A percentile compares a stretch with the other conserved stretches of the same genome.
Evolutionary conservation across 2,888 invertebrate genomes (phyloP).

Genomic region (Plagodis pulveraria): DNA sequence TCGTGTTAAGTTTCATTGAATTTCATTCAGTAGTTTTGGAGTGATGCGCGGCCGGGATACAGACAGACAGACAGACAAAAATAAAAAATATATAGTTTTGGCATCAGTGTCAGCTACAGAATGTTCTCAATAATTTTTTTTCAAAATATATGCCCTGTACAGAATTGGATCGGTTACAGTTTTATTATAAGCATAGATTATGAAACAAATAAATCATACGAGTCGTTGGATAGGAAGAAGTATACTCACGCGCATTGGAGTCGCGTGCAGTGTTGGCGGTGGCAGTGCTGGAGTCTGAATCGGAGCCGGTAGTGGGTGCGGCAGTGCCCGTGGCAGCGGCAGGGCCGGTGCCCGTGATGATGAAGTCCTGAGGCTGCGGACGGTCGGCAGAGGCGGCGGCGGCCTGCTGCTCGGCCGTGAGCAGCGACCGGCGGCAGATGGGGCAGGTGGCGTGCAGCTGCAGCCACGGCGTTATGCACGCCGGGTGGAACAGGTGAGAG

Average conservation of each 20-base stretch:
- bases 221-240: not conserved
- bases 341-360: conserved; percentile 1
- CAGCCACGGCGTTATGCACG: conserved; percentile 98
- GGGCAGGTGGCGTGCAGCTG: conserved; percentile 98
- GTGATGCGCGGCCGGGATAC: no score
- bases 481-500: conserved; percentile 95
- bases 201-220: no score
- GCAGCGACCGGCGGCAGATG: conserved; percentile 90
- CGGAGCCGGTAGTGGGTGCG: no score
- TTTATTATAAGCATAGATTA: no score
- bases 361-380: conserved; percentile 9
- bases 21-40: no score
- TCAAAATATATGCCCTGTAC: no score
- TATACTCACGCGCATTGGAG: not conserved
- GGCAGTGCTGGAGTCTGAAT: conserved; percentile 28
- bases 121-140: no score
- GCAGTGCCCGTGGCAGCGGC: not conserved
- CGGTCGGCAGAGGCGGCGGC: conserved; percentile 23
- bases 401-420: conserved; percentile 38
- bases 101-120: no score
- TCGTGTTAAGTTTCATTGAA: no score
- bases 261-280: not conserved
- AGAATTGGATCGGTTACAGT: no score
- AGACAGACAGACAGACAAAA: no score
- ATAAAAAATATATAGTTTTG: no score